Conservation (phyloP, 2,888 invertebrate genomes). For the Calameuta filiformis region DNA sequence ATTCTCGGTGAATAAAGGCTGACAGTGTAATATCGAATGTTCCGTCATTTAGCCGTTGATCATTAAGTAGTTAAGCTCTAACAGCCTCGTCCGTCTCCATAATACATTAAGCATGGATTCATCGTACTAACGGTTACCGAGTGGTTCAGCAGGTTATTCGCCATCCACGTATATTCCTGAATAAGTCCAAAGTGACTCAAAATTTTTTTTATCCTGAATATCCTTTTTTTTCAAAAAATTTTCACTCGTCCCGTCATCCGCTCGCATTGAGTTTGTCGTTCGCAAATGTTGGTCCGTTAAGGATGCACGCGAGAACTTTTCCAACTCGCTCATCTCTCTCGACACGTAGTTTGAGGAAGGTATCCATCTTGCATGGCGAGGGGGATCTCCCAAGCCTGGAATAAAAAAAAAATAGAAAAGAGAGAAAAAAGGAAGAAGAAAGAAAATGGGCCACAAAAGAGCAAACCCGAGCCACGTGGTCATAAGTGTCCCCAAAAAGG, state of each 20-base stretch:
- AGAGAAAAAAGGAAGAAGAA: background rate
- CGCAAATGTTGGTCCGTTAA: background rate
- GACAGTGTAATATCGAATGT: background rate
- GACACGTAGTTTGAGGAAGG: background rate
- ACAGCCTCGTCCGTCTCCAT: background rate
- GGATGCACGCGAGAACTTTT: background rate
- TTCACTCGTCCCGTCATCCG: background rate
- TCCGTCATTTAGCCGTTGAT: background rate
- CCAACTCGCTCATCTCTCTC: background rate
- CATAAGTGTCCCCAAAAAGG: conserved; percentile 51
- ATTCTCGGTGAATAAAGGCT: background rate
- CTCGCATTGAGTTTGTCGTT: background rate
- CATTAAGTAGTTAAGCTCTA: background rate
- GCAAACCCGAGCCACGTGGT: conserved; percentile 27
- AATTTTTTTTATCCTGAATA: background rate
- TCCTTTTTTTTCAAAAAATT: background rate
- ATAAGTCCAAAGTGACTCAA: background rate
- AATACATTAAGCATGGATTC: background rate
- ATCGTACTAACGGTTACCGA: background rate
- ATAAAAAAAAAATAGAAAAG: background rate
- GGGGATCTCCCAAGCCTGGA: background rate
- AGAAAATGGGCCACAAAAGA: conserved; percentile 24
- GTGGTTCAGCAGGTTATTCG: background rate
- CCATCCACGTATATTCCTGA: background rate
- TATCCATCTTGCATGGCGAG: background rate